These are phyloP conservation scores for Nibea coibor DNA, from an alignment of 2,113 vertebrate genomes.

Conservation along the genomic window DNA sequence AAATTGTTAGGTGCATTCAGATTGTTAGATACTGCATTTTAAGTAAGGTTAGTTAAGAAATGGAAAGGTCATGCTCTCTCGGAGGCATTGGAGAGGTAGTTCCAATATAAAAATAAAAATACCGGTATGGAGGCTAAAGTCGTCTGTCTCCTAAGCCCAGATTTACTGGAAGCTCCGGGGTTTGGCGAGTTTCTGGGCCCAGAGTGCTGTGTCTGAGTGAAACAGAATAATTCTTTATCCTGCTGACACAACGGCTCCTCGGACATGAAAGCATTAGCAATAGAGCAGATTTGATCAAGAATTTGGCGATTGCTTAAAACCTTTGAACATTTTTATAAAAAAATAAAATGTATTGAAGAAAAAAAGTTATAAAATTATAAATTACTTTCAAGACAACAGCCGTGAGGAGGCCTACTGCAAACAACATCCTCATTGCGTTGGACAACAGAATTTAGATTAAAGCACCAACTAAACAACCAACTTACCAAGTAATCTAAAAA, in stretches of 20 bases:
- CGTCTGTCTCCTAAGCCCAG: slow-evolving; percentile 75
- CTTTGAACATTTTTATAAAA: slow-evolving; percentile 10
- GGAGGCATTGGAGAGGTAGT: slow-evolving; percentile 62
- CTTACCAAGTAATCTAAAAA: no score
- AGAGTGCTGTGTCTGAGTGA: slow-evolving; percentile 82
- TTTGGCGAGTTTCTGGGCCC: slow-evolving; percentile 77
- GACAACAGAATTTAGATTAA: slow-evolving; percentile 17
- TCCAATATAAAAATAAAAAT: slow-evolving; percentile 73
- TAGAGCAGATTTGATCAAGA: slow-evolving; percentile 26
- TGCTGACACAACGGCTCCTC: slow-evolving; percentile 1
- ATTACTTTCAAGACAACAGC: slow-evolving; percentile 15
- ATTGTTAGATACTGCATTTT: slow-evolving; percentile 62
- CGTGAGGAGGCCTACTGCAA: slow-evolving; percentile 59
- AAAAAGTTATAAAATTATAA: slow-evolving; percentile 19
- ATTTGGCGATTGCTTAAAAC: slow-evolving; percentile 36
- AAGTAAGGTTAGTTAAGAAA: slow-evolving; percentile 59
- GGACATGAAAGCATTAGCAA: slow-evolving; percentile 9
- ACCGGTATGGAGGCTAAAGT: slow-evolving; percentile 86
- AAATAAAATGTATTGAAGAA: slow-evolving; percentile 10
- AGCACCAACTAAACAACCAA: slow-evolving; percentile 27
- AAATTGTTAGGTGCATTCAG: slow-evolving; percentile 34
- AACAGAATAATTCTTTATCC: slow-evolving; percentile 65
- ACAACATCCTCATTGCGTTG: slow-evolving; percentile 52
- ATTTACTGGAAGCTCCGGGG: slow-evolving; percentile 82
- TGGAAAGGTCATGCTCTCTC: slow-evolving; percentile 59